phyloP scores from a whole-genome alignment of 2,797 vertebrate genomes.

The Agapornis canus region DNA sequence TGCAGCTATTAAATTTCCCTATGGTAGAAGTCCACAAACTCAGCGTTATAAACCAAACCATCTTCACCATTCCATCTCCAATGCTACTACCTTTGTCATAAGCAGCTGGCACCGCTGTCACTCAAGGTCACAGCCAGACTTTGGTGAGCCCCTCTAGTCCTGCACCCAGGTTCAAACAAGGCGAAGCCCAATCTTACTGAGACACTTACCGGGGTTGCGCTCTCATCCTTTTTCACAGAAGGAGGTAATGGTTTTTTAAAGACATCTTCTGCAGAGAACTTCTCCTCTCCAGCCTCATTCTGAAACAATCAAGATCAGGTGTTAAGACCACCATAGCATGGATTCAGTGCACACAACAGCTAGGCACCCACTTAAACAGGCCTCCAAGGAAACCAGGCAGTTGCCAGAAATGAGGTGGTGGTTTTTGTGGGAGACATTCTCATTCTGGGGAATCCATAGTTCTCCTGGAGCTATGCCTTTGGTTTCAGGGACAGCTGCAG shows the following conservation, averaged over 20 bases:
- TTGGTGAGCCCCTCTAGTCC: not conserved
- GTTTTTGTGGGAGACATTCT: not conserved
- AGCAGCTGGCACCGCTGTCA: not conserved
- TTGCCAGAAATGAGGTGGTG: not conserved
- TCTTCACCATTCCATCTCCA: not conserved
- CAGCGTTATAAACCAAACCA: not conserved
- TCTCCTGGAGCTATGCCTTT: not conserved
- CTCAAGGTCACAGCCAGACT: not conserved
- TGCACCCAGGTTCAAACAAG: not conserved
- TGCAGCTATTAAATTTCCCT: not conserved
- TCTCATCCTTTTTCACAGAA: conserved; percentile 87
- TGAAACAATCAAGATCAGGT: conserved; percentile 62
- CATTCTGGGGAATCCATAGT: not conserved
- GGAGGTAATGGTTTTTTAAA: conserved; percentile 97
- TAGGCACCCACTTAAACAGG: not conserved
- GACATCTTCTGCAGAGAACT: conserved; percentile 83
- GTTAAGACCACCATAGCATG: not conserved
- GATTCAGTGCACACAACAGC: not conserved
- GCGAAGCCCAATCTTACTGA: not conserved
- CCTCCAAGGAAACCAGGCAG: not conserved
- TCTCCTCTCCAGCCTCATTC: conserved; percentile 73
- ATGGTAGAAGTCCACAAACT: not conserved
- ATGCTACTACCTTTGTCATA: not conserved
- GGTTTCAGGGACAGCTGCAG: not conserved
- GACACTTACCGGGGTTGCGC: conserved; percentile 82